Evolutionary conservation across 1,140 invertebrate species (phyloP).

Genomic region (Odontomachus brunneus): DNA sequence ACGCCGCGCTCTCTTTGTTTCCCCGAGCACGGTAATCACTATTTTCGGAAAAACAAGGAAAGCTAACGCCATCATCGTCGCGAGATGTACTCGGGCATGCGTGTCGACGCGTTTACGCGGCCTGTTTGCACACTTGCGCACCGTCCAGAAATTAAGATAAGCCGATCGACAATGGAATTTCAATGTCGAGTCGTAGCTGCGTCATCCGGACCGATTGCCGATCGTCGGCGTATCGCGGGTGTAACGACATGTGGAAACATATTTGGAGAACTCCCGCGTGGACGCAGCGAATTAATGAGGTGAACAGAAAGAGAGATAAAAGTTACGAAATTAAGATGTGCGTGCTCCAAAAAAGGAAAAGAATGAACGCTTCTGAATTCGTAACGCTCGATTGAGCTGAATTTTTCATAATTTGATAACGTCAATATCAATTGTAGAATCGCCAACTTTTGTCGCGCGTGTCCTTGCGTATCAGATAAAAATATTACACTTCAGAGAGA

Average conservation of each 20-base stretch:
- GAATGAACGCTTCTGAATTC: neutral
- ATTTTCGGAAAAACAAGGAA: conserved; percentile 49
- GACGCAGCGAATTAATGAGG: neutral
- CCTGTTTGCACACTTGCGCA: conserved; percentile 57
- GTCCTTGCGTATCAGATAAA: no score
- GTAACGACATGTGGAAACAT: conserved; percentile 38
- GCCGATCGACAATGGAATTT: conserved; percentile 50
- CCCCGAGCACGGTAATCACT: conserved; percentile 21
- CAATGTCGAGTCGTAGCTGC: conserved; percentile 51
- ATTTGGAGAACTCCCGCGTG: conserved; percentile 13
- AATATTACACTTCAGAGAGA: no score
- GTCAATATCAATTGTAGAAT: conserved; percentile 11
- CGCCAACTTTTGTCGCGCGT: no score
- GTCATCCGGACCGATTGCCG: conserved; percentile 21
- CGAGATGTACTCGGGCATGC: neutral
- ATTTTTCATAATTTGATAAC: neutral
- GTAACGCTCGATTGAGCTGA: neutral
- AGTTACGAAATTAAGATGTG: conserved; percentile 39
- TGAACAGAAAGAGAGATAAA: conserved; percentile 11
- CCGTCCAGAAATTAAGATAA: conserved; percentile 53
- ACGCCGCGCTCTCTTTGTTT: conserved; percentile 28
- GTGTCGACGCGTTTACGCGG: conserved; percentile 23
- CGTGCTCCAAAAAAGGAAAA: neutral
- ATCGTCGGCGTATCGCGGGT: conserved; percentile 19
- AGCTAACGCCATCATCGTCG: neutral